These are phyloP conservation scores for Metallyticus violacea DNA, from an alignment of 2,888 invertebrate genomes.

Conservation along the genomic window DNA sequence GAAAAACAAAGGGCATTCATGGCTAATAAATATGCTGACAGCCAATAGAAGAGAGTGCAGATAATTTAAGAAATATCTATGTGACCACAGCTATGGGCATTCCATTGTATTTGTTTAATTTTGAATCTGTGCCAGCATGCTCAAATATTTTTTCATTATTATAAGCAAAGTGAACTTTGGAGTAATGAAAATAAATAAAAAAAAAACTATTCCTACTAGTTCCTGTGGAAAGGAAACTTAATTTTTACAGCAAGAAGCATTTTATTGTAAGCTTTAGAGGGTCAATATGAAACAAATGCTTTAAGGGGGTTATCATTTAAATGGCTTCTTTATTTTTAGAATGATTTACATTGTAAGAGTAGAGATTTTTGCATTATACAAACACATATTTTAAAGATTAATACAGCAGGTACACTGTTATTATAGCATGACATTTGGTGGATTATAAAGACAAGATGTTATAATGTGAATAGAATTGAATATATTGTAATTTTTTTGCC, in stretches of 20 bases:
- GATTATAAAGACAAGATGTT: neutral
- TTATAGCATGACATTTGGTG: neutral
- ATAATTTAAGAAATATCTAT: neutral
- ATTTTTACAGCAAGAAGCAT: neutral
- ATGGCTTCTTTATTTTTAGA: slow-evolving; percentile 14
- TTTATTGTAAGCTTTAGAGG: neutral
- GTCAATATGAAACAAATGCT: neutral
- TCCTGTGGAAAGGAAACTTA: neutral
- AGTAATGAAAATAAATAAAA: neutral
- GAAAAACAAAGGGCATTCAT: neutral
- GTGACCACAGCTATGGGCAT: neutral
- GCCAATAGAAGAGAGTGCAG: neutral
- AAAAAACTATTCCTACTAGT: neutral
- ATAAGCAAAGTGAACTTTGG: neutral
- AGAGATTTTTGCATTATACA: neutral
- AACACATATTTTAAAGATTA: neutral
- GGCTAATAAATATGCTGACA: neutral
- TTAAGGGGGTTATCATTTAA: neutral
- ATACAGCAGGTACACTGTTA: neutral
- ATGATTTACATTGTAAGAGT: slow-evolving; percentile 2
- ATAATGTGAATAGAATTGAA: neutral
- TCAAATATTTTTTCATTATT: neutral
- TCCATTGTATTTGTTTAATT: neutral
- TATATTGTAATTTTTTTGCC: neutral
- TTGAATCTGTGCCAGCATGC: neutral